Evolutionary conservation across 2,888 invertebrate genomes (phyloP), one percentile per base, ranked within the genome.

Genomic region (Aphidoletes aphidimyza): DNA sequence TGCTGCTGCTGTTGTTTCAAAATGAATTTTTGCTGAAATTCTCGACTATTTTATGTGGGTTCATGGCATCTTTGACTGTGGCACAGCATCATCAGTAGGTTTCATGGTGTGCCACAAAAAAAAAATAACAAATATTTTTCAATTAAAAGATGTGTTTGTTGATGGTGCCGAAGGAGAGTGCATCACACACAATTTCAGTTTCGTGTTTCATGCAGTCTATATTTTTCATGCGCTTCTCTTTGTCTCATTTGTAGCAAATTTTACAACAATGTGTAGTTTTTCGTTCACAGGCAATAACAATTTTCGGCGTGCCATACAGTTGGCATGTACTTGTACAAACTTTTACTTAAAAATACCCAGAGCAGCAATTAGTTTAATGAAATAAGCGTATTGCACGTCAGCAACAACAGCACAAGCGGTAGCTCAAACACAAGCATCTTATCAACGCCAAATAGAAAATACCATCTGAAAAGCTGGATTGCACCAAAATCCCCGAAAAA

Each of bases 51-150:
- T 69, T 69, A n/a, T 17, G 19, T 47, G 17, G n/a, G 54, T 26
- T 22, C 22, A 5, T 5, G 0, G 30, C 26, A 30, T 69, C 30
- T 69, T 69, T 30, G n/a, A 26, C 26, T 8, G 19, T 54, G 26
- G 54, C 26, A 26, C 54, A 26, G 69, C 69, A 26, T 54, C 22
- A n/a, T n/a, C 26, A 54, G 22, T 14, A 69, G 11, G 26, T 69
- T 69, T 30, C 69, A 11, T 69, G 9, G 5, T n/a, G 69, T 17
- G 69, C 69, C 14, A 30, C 30, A 69, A 8, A n/a, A 69, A 69
- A 69, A 69, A n/a, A n/a, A n/a, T n/a, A n/a, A 9, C 54, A 54
- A 54, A 54, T 69, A 69, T 30, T 69, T 69, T 69, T 30, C 69
- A 30, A 34, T 69, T 69, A 69, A 30, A n/a, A 26, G 69, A n/a